A percentile compares a stretch with the other conserved stretches of the same genome.
phyloP scores from a whole-genome alignment of 2,888 invertebrate genomes.

The Scaptodrosophila latifasciaeformis region DNA sequence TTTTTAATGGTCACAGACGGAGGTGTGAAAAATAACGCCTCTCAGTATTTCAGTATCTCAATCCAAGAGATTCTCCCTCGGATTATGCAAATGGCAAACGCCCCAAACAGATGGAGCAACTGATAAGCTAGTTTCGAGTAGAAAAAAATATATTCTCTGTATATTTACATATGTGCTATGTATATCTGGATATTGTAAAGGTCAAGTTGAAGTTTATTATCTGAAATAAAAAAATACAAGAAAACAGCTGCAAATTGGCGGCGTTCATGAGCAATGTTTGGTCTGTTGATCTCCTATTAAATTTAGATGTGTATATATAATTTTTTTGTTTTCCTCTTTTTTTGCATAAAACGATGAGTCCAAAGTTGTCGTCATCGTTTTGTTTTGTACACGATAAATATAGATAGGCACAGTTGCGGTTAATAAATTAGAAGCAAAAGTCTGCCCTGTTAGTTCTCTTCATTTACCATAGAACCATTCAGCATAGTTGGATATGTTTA shows the following conservation, averaged over 20 bases:
- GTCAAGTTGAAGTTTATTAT: conserved; percentile 1
- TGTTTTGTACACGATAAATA: neutral
- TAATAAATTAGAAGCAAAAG: no score
- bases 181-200: neutral
- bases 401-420: no score
- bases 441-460: no score
- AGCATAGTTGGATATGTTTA: conserved; percentile 23
- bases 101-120: neutral
- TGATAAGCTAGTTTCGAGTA: neutral
- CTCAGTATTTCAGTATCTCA: no score
- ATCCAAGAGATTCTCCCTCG: neutral
- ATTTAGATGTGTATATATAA: no score
- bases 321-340: no score
- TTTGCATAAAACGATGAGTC: neutral
- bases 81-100: conserved; percentile 3
- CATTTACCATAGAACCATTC: neutral
- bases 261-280: no score
- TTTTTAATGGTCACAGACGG: neutral
- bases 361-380: neutral
- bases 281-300: no score
- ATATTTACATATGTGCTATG: neutral
- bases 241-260: neutral
- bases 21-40: conserved; percentile 1
- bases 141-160: neutral
- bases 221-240: neutral